These are phyloP conservation scores for Ptychochromis oligacanthus DNA, from an alignment of 2,113 vertebrate genomes.

Conservation along the genomic window DNA sequence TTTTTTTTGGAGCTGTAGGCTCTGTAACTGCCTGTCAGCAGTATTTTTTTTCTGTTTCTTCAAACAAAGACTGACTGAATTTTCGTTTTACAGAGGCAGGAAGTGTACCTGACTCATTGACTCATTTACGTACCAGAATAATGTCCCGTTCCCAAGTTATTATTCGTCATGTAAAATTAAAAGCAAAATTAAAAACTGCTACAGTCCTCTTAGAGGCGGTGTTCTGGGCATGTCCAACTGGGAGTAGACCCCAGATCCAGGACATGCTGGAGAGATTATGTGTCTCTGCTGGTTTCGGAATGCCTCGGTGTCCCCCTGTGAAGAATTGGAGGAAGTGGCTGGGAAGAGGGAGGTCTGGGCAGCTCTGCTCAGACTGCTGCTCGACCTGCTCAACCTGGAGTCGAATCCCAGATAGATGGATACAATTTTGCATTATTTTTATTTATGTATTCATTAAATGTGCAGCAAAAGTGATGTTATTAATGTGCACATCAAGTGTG, in stretches of 20 bases:
- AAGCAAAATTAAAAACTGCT: background rate
- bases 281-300: no score
- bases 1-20: background rate
- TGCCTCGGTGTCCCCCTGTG: no score
- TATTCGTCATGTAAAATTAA: background rate
- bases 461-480: background rate
- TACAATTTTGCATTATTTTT: background rate
- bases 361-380: no score
- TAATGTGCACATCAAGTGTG: background rate
- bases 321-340: no score
- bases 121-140: background rate
- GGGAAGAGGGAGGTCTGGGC: no score
- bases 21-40: background rate
- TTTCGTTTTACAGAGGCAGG: background rate
- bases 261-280: no score
- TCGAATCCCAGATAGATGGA: background rate
- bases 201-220: background rate
- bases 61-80: background rate
- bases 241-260: no score
- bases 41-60: accelerated
- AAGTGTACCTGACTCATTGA: accelerated
- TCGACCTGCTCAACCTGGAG: no score
- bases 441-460: background rate
- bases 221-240: background rate
- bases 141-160: accelerated